phyloP scores from a whole-genome alignment of 2,888 invertebrate species.

The Cheilosia impressa region DNA sequence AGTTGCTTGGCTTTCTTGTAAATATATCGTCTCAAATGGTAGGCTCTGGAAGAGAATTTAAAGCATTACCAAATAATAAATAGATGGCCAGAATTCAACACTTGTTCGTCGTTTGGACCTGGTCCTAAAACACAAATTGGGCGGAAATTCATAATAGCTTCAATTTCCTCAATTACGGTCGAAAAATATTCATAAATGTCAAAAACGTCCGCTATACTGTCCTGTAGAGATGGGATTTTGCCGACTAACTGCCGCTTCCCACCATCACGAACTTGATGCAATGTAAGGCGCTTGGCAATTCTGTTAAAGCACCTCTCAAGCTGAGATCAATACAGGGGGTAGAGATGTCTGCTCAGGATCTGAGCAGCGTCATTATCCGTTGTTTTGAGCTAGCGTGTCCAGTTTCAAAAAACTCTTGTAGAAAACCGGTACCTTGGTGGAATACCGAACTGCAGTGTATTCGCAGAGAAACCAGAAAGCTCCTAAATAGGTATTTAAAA shows the following conservation, averaged over 20 bases:
- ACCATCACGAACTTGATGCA: background rate
- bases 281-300: background rate
- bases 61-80: background rate
- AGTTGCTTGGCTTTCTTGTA: too few relatives aligned
- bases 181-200: background rate
- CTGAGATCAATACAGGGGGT: too few relatives aligned
- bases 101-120: conserved; percentile 11
- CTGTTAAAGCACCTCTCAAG: too few relatives aligned
- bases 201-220: background rate
- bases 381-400: too few relatives aligned
- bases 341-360: too few relatives aligned
- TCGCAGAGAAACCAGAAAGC: too few relatives aligned
- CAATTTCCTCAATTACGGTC: background rate
- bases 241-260: background rate
- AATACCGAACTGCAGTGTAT: too few relatives aligned
- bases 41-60: conserved; percentile 3
- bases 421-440: too few relatives aligned
- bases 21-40: background rate
- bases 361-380: too few relatives aligned
- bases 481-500: too few relatives aligned
- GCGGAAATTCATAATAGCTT: background rate
- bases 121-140: background rate
- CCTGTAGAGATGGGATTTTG: background rate
- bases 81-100: background rate
- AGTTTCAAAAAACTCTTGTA: too few relatives aligned